Evolutionary conservation across 1,140 invertebrate species (phyloP).

Genomic region (Tetranychus urticae): DNA sequence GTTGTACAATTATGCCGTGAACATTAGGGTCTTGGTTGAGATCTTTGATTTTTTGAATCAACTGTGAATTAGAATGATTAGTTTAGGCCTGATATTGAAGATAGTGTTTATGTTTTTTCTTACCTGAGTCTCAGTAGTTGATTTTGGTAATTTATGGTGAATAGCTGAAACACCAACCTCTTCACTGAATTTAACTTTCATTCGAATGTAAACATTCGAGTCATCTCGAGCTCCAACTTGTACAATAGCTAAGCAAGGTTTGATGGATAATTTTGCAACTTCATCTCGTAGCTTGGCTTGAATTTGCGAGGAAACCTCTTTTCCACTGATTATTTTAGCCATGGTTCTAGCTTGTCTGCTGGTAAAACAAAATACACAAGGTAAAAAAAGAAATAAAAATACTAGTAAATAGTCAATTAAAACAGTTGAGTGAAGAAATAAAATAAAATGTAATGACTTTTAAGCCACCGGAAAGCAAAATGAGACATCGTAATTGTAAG

Average conservation of each 20-base stretch:
- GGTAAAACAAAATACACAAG: no score
- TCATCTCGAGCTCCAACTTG: slow-evolving; percentile 77
- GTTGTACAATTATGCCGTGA: slow-evolving; percentile 88
- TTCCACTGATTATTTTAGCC: slow-evolving; percentile 34
- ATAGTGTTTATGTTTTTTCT: neutral
- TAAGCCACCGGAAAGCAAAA: no score
- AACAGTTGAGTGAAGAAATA: no score
- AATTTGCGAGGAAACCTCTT: slow-evolving; percentile 26
- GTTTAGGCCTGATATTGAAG: neutral
- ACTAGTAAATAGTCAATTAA: no score
- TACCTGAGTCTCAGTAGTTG: slow-evolving; percentile 62
- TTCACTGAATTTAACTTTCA: slow-evolving; percentile 76
- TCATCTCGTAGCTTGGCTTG: neutral
- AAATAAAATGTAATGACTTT: no score
- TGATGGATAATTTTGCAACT: slow-evolving; percentile 3
- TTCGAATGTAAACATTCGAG: slow-evolving; percentile 96
- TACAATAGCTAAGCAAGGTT: slow-evolving; percentile 10
- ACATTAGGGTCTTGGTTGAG: slow-evolving; percentile 58
- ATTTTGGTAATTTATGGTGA: slow-evolving; percentile 53
- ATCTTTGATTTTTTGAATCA: slow-evolving; percentile 41
- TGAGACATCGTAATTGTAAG: no score
- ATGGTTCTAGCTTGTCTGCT: neutral
- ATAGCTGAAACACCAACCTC: slow-evolving; percentile 67
- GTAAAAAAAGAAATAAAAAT: no score
- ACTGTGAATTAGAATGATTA: slow-evolving; percentile 16